Conservation (phyloP, 2,888 invertebrate species). For the Fragum fragum region DNA sequence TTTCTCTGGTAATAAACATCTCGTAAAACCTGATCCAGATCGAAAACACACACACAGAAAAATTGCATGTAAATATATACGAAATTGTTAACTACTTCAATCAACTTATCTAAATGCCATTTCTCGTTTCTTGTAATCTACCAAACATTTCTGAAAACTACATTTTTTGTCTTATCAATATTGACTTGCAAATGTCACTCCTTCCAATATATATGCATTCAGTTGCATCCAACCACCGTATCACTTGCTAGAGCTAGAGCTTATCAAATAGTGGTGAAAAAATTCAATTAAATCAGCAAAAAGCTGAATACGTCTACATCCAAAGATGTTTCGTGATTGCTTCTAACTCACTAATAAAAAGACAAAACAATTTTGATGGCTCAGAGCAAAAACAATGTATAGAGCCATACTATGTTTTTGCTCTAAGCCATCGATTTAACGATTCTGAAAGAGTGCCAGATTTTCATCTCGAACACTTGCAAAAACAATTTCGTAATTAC, state of each 20-base stretch:
- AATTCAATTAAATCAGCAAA: slow-evolving; percentile 32
- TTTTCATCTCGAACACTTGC: no score
- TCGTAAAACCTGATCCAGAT: background rate
- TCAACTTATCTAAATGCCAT: slow-evolving; percentile 28
- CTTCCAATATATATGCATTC: slow-evolving; percentile 39
- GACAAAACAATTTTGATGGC: slow-evolving; percentile 32
- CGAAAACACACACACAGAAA: no score
- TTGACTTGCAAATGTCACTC: slow-evolving; percentile 42
- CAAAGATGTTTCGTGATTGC: background rate
- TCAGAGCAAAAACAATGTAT: no score
- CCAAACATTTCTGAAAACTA: slow-evolving; percentile 50
- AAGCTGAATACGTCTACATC: slow-evolving; percentile 38
- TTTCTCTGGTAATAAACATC: background rate
- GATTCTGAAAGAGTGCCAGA: no score
- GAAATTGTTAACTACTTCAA: slow-evolving; percentile 39
- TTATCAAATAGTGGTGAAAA: slow-evolving; percentile 52
- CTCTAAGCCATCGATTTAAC: no score
- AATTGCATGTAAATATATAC: no score
- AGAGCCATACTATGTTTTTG: no score
- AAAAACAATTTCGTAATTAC: no score
- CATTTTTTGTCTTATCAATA: slow-evolving; percentile 46
- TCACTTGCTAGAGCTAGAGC: slow-evolving; percentile 52
- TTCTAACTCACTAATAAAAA: slow-evolving; percentile 33
- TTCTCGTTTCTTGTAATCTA: slow-evolving; percentile 40
- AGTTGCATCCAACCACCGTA: slow-evolving; percentile 37